Percentiles rank a stretch among this genome's conserved stretches.
phyloP scores from a whole-genome alignment of 1,140 invertebrate genomes.

The Caenorhabditis briggsae region DNA sequence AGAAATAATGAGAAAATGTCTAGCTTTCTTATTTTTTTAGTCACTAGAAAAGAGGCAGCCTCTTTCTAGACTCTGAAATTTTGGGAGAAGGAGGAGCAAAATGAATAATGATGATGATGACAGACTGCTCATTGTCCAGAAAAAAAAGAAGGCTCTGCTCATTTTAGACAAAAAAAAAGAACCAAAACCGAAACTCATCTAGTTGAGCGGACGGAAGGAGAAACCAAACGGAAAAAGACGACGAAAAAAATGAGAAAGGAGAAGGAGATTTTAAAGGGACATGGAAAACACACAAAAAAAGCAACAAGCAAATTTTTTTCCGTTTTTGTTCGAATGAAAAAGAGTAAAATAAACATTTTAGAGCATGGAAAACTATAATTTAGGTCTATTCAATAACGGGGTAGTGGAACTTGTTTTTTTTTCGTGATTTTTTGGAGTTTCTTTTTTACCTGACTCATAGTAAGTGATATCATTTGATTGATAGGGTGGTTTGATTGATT shows the following conservation, averaged over 20 bases:
- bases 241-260: no score
- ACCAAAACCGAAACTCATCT: conserved; percentile 18
- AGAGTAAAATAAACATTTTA: conserved; percentile 44
- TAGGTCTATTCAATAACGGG: not conserved
- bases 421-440: conserved; percentile 13
- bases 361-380: not conserved
- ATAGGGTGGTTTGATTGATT: no score
- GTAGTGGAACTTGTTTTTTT: conserved; percentile 6
- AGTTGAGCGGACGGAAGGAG: not conserved
- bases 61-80: not conserved
- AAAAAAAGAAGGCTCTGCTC: no score
- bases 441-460: not conserved
- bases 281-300: not conserved
- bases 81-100: not conserved
- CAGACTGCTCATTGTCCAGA: not conserved
- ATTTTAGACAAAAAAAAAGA: not conserved
- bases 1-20: conserved; percentile 25
- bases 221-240: not conserved
- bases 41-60: not conserved
- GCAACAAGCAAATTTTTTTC: not conserved
- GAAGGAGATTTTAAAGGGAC: not conserved
- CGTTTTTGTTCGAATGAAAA: not conserved
- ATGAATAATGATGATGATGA: not conserved
- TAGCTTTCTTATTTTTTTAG: not conserved
- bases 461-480: not conserved